Percentiles rank a stretch among this genome's conserved stretches.
Evolutionary conservation across 30 jellyfish, hydroid and myxozoan genomes (phyloP).

Genomic region (Turritopsis dohrnii): DNA sequence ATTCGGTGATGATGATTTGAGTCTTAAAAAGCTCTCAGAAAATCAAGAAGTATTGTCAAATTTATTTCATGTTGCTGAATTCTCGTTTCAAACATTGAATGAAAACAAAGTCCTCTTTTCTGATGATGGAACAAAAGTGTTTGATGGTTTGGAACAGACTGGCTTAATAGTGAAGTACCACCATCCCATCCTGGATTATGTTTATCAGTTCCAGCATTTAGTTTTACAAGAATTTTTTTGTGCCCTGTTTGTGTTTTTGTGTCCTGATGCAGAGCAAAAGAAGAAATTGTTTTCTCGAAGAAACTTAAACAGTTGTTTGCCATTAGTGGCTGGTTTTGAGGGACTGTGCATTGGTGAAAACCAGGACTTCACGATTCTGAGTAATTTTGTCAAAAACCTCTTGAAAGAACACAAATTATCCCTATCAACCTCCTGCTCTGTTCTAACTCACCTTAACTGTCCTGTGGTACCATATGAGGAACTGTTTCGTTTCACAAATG

Average conservation of each 20-base stretch:
- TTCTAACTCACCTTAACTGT: not conserved
- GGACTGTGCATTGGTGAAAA: not conserved
- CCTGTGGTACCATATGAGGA: not conserved
- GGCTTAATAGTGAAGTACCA: not conserved
- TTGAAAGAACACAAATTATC: not conserved
- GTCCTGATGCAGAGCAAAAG: not conserved
- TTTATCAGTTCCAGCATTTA: not conserved
- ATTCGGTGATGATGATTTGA: not conserved
- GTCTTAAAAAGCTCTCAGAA: not conserved
- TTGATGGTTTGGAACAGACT: not conserved
- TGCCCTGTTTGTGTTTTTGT: not conserved
- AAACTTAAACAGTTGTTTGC: not conserved
- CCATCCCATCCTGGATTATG: not conserved
- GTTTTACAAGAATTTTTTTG: constrained; percentile 2
- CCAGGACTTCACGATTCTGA: not conserved
- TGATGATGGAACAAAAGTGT: not conserved
- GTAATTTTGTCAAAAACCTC: not conserved
- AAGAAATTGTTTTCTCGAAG: not conserved
- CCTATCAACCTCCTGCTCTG: not conserved
- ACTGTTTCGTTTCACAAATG: not conserved
- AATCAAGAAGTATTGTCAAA: not conserved
- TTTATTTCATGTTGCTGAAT: not conserved
- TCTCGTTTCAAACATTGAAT: not conserved
- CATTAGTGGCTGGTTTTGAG: constrained; percentile 11
- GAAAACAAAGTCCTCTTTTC: not conserved